Percentiles rank a stretch among this genome's conserved stretches.
These are phyloP conservation scores for Oreohelix idahoensis DNA, from an alignment of 1,140 invertebrate species.

Conservation along the genomic window DNA sequence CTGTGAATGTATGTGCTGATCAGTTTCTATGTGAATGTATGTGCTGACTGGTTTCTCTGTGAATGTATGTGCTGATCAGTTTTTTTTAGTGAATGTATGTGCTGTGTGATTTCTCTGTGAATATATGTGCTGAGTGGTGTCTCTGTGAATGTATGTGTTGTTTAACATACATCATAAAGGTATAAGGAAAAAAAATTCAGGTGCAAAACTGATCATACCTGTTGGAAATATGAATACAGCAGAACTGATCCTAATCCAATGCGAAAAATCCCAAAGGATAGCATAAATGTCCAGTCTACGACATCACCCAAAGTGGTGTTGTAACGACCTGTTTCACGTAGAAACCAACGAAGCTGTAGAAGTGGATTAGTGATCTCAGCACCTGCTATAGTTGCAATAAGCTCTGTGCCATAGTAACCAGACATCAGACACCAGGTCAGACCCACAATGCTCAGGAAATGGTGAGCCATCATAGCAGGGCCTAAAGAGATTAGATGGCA, in stretches of 20 bases:
- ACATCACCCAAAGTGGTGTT: constrained; percentile 58
- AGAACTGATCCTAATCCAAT: constrained; percentile 63
- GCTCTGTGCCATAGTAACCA: constrained; percentile 68
- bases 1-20: too few species aligned
- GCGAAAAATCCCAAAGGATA: constrained; percentile 64
- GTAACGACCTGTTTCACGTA: constrained; percentile 56
- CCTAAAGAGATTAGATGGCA: constrained; percentile 56
- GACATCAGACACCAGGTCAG: constrained; percentile 51
- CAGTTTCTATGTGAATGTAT: too few species aligned
- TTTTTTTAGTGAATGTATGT: too few species aligned
- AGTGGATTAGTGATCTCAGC: constrained; percentile 72
- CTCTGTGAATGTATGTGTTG: too few species aligned
- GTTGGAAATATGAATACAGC: constrained; percentile 64
- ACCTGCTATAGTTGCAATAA: constrained; percentile 67
- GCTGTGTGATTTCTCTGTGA: too few species aligned
- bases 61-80: too few species aligned
- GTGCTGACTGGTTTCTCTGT: too few species aligned
- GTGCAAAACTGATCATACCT: constrained; percentile 32
- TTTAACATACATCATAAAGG: too few species aligned
- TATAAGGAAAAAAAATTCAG: too few species aligned
- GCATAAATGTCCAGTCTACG: constrained; percentile 65
- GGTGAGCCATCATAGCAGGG: constrained; percentile 69
- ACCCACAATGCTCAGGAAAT: constrained; percentile 65
- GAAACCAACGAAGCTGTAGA: constrained; percentile 72
- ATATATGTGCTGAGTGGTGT: too few species aligned